Conservation (phyloP, 2,888 invertebrate genomes). For the Podabrus alpinus region DNA sequence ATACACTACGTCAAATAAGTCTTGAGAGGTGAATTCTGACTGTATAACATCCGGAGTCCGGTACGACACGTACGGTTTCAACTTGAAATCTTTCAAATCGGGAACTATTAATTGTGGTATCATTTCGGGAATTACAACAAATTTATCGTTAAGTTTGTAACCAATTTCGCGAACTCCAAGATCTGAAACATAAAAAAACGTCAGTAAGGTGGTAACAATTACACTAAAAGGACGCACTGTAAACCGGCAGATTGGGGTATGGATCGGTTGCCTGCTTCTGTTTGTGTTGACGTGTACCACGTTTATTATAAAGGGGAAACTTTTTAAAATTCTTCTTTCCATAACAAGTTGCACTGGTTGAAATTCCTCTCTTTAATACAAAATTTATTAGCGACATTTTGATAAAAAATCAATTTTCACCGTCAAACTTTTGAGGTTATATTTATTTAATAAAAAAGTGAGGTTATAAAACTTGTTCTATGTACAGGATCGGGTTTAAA, state of each 20-base stretch:
- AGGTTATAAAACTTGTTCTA: neutral
- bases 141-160: constrained; percentile 60
- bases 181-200: constrained; percentile 52
- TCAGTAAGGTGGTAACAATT: neutral
- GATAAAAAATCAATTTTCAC: neutral
- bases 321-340: constrained; percentile 85
- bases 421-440: constrained; percentile 9
- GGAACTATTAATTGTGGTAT: constrained; percentile 93
- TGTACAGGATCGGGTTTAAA: neutral
- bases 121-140: constrained; percentile 78
- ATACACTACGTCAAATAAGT: constrained; percentile 82
- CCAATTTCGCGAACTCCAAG: constrained; percentile 74
- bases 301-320: constrained; percentile 74
- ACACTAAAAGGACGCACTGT: constrained; percentile 58
- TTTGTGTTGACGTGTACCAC: constrained; percentile 73
- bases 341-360: constrained; percentile 57
- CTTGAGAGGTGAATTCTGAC: constrained; percentile 80
- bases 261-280: constrained; percentile 60
- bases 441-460: neutral
- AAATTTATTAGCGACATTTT: constrained; percentile 45
- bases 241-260: constrained; percentile 68
- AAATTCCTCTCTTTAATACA: constrained; percentile 56
- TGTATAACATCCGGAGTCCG: constrained; percentile 74
- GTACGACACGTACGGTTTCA: constrained; percentile 96
- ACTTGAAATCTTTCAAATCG: constrained; percentile 76